Evolutionary conservation across 2,113 vertebrate species (phyloP).

Genomic region (Pygoscelis antarcticus): DNA sequence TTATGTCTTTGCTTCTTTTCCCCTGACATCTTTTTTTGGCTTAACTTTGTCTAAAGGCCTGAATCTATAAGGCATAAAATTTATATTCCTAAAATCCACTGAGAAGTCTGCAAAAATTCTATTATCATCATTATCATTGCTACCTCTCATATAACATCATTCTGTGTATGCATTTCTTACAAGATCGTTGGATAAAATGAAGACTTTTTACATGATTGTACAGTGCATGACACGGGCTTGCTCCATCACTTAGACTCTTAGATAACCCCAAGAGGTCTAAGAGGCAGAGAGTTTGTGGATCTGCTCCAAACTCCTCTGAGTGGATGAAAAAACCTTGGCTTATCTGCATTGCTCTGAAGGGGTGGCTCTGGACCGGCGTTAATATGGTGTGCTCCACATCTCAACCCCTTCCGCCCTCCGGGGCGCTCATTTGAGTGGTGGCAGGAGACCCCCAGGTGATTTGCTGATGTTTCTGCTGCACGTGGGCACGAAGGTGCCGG

Average conservation of each 20-base stretch:
- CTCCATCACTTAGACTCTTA: neutral
- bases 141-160: neutral
- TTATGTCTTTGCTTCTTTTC: neutral
- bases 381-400: neutral
- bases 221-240: neutral
- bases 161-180: neutral
- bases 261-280: neutral
- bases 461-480: neutral
- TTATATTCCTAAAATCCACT: neutral
- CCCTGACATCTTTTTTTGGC: neutral
- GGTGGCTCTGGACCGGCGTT: neutral
- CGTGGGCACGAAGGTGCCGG: rapidly evolving
- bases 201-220: neutral
- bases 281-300: neutral
- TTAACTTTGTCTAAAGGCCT: neutral
- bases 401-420: neutral
- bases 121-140: neutral
- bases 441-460: neutral
- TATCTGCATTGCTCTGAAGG: neutral
- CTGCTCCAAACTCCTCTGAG: neutral
- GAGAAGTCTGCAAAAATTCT: neutral
- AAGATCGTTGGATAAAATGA: neutral
- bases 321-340: neutral
- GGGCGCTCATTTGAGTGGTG: rapidly evolving
- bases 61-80: neutral